Evolutionary conservation across 1,140 invertebrate species (phyloP), one percentile per base, ranked within the genome.

Genomic region (Lepidurus arcticus): DNA sequence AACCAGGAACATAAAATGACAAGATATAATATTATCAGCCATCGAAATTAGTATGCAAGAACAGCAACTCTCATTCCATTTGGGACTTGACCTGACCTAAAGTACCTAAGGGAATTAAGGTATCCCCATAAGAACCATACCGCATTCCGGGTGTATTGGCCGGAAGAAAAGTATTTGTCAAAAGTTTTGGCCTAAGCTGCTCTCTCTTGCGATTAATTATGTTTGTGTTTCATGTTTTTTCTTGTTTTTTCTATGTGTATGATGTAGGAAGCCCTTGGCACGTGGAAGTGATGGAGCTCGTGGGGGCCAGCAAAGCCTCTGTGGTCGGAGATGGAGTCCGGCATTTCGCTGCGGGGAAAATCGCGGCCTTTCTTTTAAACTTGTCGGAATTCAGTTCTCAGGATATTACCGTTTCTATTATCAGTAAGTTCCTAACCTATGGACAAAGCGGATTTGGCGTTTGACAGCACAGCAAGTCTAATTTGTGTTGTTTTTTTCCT

Each of bases 191-290:
- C 34, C 34, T 34, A 34, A 34, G 34, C 34, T 34, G 34, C 34
- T 34, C 34, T 34, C 26, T 34, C 34, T 34, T 34, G 34, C 4
- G 34, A 34, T 34, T 34, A 34, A 4, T 34, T 4, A 34, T 34
- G 34, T 34, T 34, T 34, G 34, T 34, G 4, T 34, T 34, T 2
- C 34, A 34, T 34, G 1, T 34, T 34, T 34, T 34, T 1, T 34
- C 26, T 34, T 34, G 1, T 65, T 65, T 13, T 65, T 65, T 16
- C 53, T 9, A 4, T n/a, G 21, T 65, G 16, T 65, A 34, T 34
- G 34, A 34, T 34, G 3, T 86, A 95, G 93, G 93, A 82, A 95
- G 93, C 88, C 94, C 94, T 84, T 96, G 93, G 93, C 90, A 91
- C 87, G 92, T 94, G 82, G 90, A 91, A 85, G 92, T 95, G 82